Evolutionary conservation across 2,113 vertebrate species (phyloP), one percentile per base, ranked within the genome.

Genomic region (Chaenocephalus aceratus): DNA sequence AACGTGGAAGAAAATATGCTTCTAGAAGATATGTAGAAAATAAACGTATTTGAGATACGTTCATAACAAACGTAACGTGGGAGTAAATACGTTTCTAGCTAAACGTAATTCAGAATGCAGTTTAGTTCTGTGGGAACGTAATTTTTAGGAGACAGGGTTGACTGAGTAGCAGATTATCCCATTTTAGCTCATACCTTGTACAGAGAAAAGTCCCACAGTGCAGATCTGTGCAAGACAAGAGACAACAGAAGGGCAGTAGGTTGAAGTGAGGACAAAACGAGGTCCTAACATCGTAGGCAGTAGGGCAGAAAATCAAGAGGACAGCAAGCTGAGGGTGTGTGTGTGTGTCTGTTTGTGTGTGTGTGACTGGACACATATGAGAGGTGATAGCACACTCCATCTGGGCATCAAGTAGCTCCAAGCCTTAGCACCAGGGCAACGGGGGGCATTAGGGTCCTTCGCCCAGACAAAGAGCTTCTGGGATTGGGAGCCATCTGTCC

Each of bases 401-500:
- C 88, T 94, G 94, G 88, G 69, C 78, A 45, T 56, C 0, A 6
- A 80, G 67, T 76, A 82, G 80, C 71, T 86, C 84, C 87, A 88
- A 88, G 64, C 48, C 65, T 45, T 23, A 78, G 51, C 71, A 75
- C 72, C 84, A 62, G 78, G 10, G 53, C n/a, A 13, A 5, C 65
- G 79, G 70, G 62, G 72, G 69, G 16, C 45, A 68, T 45, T 64
- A 67, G 56, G 77, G 61, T 75, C 67, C 74, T 60, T 84, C 75
- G 75, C 84, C 69, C 63, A 84, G 83, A 89, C 72, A 59, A 58
- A 76, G 81, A 80, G 81, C 88, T 86, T 72, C 79, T 81, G 82
- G 81, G 45, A 67, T 77, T 82, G 67, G 72, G 70, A 86, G 80
- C 91, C 93, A 94, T 93, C 92, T 94, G 94, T 83, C 3, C 26